phyloP scores from a whole-genome alignment of 2,888 invertebrate species.

The Leptinotarsa rubiginosa region DNA sequence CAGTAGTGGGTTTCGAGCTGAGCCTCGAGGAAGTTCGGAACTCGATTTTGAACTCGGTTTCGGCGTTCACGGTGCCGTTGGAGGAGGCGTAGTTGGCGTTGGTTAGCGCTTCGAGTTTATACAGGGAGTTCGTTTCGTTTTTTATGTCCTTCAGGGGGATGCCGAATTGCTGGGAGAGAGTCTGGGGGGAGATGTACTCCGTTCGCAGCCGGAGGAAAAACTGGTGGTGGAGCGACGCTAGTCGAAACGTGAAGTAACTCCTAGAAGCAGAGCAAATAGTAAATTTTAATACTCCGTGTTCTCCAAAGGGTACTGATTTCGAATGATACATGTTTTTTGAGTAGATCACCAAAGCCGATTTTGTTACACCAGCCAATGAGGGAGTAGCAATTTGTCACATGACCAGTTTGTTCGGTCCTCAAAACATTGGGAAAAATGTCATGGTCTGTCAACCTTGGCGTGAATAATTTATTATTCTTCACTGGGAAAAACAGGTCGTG shows the following conservation, averaged over 20 bases:
- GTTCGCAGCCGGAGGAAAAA: conserved; percentile 80
- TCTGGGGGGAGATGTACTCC: conserved; percentile 77
- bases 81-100: conserved; percentile 51
- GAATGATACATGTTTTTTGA: too few relatives aligned
- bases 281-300: not conserved
- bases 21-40: conserved; percentile 58
- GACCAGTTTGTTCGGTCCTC: too few relatives aligned
- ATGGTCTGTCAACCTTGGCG: too few relatives aligned
- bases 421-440: too few relatives aligned
- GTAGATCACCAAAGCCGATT: too few relatives aligned
- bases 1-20: conserved; percentile 26
- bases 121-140: conserved; percentile 64
- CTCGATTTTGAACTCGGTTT: conserved; percentile 63
- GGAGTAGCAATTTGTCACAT: too few relatives aligned
- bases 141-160: conserved; percentile 69
- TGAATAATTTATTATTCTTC: too few relatives aligned
- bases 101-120: conserved; percentile 62
- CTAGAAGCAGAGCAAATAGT: conserved; percentile 61
- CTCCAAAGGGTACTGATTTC: too few relatives aligned
- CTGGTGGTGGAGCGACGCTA: conserved; percentile 83
- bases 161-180: conserved; percentile 73
- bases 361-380: too few relatives aligned
- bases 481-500: too few relatives aligned
- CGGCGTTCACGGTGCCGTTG: conserved; percentile 57
- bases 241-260: conserved; percentile 81